These are phyloP conservation scores for Passerculus sandwichensis DNA, from an alignment of 2,797 vertebrate genomes.

Conservation along the genomic window DNA sequence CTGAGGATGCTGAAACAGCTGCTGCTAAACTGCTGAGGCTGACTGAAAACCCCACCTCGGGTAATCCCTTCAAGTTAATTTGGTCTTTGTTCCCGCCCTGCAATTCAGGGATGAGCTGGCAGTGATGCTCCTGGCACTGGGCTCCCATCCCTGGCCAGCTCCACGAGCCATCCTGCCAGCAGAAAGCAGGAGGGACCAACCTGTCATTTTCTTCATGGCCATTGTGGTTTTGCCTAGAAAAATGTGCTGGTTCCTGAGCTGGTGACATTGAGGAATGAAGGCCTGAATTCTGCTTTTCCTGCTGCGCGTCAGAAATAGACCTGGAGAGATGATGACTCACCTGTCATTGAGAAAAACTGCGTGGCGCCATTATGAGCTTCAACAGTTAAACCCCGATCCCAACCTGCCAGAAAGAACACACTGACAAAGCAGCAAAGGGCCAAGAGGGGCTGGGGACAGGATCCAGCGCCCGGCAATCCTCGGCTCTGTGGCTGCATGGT, in stretches of 20 bases:
- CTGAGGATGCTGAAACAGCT: neutral
- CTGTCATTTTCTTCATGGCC: rapidly evolving
- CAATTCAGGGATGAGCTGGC: neutral
- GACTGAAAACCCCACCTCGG: neutral
- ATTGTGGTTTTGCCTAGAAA: neutral
- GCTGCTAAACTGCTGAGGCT: neutral
- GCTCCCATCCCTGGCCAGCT: neutral
- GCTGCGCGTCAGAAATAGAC: slow-evolving; percentile 54
- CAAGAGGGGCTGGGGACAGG: neutral
- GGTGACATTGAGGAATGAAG: neutral
- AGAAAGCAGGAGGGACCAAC: neutral
- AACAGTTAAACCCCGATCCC: neutral
- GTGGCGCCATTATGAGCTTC: neutral
- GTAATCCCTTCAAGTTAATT: neutral
- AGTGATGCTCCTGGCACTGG: neutral
- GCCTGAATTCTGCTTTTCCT: neutral
- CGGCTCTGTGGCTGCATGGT: rapidly evolving
- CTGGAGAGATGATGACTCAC: slow-evolving; percentile 54
- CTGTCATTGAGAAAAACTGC: slow-evolving; percentile 33
- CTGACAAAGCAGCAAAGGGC: neutral
- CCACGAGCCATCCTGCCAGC: neutral
- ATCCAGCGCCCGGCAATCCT: rapidly evolving
- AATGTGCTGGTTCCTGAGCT: neutral
- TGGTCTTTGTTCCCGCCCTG: neutral
- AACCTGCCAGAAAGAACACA: neutral